Evolutionary conservation across 2,113 vertebrate species (phyloP), one percentile per base, ranked within the genome.

Genomic region (Rhinopomastus cyanomelas): DNA sequence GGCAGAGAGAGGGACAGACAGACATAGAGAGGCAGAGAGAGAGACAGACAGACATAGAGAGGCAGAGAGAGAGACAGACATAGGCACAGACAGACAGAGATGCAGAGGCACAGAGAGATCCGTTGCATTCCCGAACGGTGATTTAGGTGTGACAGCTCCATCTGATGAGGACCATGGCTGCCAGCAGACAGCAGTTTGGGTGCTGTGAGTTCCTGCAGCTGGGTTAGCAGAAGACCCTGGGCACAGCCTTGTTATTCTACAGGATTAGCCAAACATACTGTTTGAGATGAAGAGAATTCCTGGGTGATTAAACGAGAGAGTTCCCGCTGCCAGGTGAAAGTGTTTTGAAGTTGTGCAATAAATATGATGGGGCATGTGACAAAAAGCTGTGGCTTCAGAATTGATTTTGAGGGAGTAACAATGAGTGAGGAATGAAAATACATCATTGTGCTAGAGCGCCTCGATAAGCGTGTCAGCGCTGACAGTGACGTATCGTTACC

Each of bases 391-490:
- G 84, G 46, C 39, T 91, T 94, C 51, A 86, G 78, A 66, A 93
- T 82, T 82, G 81, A 79, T 94, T 92, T 85, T 59, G 74, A 62
- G 73, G 44, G 59, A 48, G 55, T 85, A 85, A 73, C 71, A 46
- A 32, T 76, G 88, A 76, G 52, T 80, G 78, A 84, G 60, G 86
- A 75, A 34, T 0, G n/a, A 56, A 80, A 91, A 90, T 82, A 66
- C 85, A 87, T 93, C 81, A 95, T 93, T 91, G 51, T 89, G 66
- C 93, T 96, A 85, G 88, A 96, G 76, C 89, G 85, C 92, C 76
- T 80, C 94, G 96, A 96, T 96, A 95, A 96, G 85, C 13, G 88
- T 94, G 94, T 95, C 95, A 94, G 80, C 89, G 72, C 8, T 57
- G 81, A 65, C 83, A 46, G 86, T 93, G 93, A 95, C 17, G 30